Conservation (phyloP, 92 coral and sea anemone genomes). For the Zoanthus gigantus region DNA sequence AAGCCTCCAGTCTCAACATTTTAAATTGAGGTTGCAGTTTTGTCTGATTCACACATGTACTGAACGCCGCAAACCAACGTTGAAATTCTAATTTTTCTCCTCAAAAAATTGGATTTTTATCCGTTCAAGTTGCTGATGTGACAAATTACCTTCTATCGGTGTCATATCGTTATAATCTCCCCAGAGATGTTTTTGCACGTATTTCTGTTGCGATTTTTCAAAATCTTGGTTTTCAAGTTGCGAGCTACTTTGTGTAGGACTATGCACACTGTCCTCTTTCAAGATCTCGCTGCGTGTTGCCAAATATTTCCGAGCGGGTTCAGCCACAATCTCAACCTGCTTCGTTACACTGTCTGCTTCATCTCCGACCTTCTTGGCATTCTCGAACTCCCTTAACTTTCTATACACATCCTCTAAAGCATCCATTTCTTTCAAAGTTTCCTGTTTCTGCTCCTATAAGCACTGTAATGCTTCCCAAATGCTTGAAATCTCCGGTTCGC, state of each 20-base stretch:
- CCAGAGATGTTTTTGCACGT: slow-evolving; percentile 2
- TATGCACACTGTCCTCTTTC: neutral
- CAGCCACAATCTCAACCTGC: slow-evolving; percentile 35
- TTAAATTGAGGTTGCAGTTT: slow-evolving; percentile 51
- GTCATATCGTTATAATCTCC: neutral
- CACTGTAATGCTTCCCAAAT: slow-evolving; percentile 15
- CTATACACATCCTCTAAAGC: slow-evolving; percentile 36
- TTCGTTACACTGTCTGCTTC: slow-evolving; percentile 47
- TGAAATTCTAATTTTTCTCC: slow-evolving; percentile 60
- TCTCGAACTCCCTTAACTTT: slow-evolving; percentile 32
- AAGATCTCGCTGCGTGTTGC: slow-evolving; percentile 3
- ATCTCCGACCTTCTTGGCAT: slow-evolving; percentile 36
- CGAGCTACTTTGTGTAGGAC: slow-evolving; percentile 18
- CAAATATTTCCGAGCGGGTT: slow-evolving; percentile 24
- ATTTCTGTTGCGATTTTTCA: slow-evolving; percentile 23
- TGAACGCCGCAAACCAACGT: slow-evolving; percentile 62
- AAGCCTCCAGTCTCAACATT: slow-evolving; percentile 58
- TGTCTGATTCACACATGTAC: slow-evolving; percentile 49
- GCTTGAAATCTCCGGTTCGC: neutral
- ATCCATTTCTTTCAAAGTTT: slow-evolving; percentile 32
- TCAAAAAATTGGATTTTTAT: slow-evolving; percentile 42
- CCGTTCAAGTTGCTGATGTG: slow-evolving; percentile 55
- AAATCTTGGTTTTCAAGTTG: neutral
- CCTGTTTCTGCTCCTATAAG: slow-evolving; percentile 39
- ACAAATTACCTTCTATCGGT: slow-evolving; percentile 12